Conservation (phyloP, 2,888 invertebrate species). For the Hydrotaea diabolus region DNA sequence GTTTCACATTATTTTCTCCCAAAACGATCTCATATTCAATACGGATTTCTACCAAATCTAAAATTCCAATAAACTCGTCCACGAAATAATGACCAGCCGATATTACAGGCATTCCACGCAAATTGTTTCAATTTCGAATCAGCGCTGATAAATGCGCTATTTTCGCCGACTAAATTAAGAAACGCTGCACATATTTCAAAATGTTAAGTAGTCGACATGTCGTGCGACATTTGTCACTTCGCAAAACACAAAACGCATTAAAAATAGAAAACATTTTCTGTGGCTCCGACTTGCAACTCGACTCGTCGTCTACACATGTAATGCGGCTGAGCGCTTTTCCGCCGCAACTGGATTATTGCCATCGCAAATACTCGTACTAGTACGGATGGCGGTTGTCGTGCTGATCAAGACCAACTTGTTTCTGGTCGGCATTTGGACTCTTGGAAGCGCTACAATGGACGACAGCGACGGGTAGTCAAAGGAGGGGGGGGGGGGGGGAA, state of each 20-base stretch:
- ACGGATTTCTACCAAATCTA: conserved; percentile 29
- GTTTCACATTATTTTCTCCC: no score
- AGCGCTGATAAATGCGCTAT: conserved; percentile 42
- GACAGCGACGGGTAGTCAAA: background rate
- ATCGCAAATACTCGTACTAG: background rate
- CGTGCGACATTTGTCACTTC: conserved; percentile 65
- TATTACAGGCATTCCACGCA: conserved; percentile 17
- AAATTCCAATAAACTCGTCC: no score
- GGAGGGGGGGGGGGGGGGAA: background rate
- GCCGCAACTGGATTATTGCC: conserved; percentile 53
- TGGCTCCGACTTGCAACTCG: background rate
- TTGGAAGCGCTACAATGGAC: background rate
- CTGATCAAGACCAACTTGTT: conserved; percentile 18
- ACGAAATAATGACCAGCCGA: background rate
- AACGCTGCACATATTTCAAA: conserved; percentile 55
- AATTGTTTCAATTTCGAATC: conserved; percentile 7
- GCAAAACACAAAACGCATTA: conserved; percentile 16
- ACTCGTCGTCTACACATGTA: conserved; percentile 15
- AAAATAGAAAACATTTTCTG: background rate
- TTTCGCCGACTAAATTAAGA: conserved; percentile 46
- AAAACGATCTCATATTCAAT: background rate
- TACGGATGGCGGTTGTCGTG: background rate
- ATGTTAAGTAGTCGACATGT: conserved; percentile 59
- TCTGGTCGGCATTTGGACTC: background rate
- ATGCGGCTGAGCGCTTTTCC: conserved; percentile 36